These are phyloP conservation scores for Myoxocephalus aenaeus DNA, from an alignment of 2,797 vertebrate genomes.

Conservation along the genomic window DNA sequence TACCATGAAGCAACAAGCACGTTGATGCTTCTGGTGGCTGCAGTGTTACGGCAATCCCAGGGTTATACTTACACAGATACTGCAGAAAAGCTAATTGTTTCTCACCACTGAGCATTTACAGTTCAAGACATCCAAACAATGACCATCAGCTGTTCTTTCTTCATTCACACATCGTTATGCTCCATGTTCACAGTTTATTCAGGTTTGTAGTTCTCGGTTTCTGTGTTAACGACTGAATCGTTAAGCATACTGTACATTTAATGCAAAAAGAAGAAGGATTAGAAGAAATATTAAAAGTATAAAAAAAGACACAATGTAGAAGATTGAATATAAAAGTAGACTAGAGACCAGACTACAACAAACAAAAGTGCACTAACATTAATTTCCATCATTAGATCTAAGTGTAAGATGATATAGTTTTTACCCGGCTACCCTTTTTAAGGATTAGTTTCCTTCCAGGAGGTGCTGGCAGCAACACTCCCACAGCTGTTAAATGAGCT, in stretches of 20 bases:
- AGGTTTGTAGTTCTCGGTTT: neutral
- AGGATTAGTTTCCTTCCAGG: neutral
- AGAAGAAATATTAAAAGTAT: no score
- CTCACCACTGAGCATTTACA: conserved; percentile 2
- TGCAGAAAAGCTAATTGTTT: neutral
- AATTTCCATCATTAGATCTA: conserved; percentile 10
- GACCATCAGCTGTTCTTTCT: neutral
- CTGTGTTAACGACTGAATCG: neutral
- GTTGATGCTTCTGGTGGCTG: neutral
- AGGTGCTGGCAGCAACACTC: neutral
- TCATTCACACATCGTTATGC: neutral
- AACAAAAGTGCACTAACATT: neutral
- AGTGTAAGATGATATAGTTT: neutral
- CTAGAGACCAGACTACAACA: neutral
- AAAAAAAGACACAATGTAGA: neutral
- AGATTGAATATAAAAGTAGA: neutral
- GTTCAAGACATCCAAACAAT: neutral
- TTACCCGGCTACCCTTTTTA: neutral
- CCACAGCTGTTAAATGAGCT: conserved; percentile 8
- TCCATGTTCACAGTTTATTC: neutral
- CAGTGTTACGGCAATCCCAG: neutral
- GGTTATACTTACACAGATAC: neutral
- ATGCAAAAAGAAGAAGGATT: neutral
- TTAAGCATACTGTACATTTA: neutral
- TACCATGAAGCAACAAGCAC: neutral